A percentile compares a stretch with the other conserved stretches of the same genome.
Evolutionary conservation across 2,888 invertebrate genomes (phyloP).

Genomic region (Hemaris fuciformis): DNA sequence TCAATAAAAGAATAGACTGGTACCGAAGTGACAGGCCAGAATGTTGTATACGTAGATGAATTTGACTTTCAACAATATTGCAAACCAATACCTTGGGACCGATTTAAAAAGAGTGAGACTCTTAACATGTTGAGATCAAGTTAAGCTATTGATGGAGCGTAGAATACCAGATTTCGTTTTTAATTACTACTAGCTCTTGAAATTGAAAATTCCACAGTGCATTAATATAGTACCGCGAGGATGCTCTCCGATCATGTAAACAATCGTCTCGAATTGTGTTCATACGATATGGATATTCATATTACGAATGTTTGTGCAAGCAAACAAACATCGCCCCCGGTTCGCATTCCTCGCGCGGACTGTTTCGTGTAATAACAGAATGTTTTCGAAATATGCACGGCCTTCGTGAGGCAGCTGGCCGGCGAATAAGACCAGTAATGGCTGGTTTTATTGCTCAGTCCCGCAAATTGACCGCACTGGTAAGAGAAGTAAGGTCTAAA

Average conservation of each 20-base stretch:
- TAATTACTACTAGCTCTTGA: not conserved
- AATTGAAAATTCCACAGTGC: not conserved
- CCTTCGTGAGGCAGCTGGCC: not conserved
- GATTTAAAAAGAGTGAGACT: too few species aligned
- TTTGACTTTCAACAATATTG: too few species aligned
- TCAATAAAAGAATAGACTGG: too few species aligned
- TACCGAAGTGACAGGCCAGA: too few species aligned
- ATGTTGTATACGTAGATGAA: too few species aligned
- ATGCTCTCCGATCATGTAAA: not conserved
- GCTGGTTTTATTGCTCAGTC: not conserved
- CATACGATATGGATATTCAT: not conserved
- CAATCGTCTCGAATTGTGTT: not conserved
- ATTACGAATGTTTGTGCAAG: not conserved
- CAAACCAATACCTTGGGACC: not conserved
- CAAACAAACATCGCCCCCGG: not conserved
- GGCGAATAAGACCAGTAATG: not conserved
- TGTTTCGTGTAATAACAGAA: not conserved
- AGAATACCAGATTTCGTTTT: not conserved
- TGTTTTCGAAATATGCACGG: not conserved
- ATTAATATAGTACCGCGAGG: not conserved
- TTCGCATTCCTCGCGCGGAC: not conserved
- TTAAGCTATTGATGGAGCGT: too few species aligned
- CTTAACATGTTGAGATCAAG: too few species aligned
- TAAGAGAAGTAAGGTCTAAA: too few species aligned
- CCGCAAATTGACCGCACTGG: too few species aligned